These are phyloP conservation scores for Microplitis deprimator DNA, from an alignment of 2,888 invertebrate species.

Conservation along the genomic window DNA sequence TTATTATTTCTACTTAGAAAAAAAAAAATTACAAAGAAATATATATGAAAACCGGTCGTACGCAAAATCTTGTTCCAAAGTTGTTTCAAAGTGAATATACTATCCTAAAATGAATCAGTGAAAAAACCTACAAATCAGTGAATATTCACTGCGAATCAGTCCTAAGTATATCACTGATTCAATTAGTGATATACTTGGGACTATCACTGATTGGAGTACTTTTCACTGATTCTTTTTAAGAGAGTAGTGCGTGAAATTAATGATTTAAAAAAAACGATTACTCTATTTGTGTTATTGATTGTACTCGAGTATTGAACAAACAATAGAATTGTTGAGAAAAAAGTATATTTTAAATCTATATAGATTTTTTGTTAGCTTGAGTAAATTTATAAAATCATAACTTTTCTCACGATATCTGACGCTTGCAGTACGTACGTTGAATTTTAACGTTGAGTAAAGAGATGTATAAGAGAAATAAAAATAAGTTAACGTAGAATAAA, in stretches of 20 bases:
- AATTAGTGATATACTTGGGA: too few species aligned
- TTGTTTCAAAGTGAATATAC: neutral
- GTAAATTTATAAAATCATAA: constrained; percentile 33
- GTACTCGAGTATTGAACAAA: neutral
- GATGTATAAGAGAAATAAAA: constrained; percentile 12
- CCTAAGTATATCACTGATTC: too few species aligned
- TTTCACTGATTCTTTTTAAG: too few species aligned
- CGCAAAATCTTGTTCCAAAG: neutral
- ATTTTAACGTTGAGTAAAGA: constrained; percentile 24
- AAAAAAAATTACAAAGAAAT: neutral
- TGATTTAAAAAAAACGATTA: neutral
- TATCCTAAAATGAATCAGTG: too few species aligned
- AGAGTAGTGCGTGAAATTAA: neutral
- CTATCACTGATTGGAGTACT: too few species aligned
- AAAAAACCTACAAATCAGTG: too few species aligned
- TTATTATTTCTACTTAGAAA: neutral
- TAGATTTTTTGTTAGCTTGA: constrained; percentile 17
- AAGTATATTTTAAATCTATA: neutral
- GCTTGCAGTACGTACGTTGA: constrained; percentile 29
- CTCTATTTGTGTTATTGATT: neutral
- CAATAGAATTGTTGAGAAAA: neutral
- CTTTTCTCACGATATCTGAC: constrained; percentile 37
- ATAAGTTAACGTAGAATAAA: neutral
- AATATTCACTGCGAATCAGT: too few species aligned
- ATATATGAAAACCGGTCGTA: neutral